These are phyloP conservation scores for Hemiprocne comata DNA, from an alignment of 2,113 vertebrate species.

Conservation along the genomic window DNA sequence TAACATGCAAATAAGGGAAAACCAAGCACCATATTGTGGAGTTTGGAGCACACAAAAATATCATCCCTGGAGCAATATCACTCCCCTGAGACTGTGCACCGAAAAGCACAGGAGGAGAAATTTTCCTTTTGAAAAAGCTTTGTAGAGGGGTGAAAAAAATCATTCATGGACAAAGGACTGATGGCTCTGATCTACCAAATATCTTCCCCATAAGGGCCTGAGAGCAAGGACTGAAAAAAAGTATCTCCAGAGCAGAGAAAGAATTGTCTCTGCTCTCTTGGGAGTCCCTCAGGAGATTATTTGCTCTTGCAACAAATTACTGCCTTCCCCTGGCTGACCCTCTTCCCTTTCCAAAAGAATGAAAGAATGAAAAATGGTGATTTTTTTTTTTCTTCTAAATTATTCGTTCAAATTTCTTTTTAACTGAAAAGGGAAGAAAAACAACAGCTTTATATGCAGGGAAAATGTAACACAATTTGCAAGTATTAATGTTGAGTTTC, in stretches of 20 bases:
- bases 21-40: background rate
- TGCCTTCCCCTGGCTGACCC: background rate
- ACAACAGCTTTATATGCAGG: background rate
- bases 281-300: background rate
- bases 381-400: accelerated
- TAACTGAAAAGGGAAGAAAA: accelerated
- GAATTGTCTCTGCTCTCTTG: accelerated
- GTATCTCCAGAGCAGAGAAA: background rate
- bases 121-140: background rate
- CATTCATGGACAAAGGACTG: background rate
- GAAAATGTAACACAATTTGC: background rate
- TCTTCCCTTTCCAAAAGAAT: background rate
- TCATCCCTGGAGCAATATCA: background rate
- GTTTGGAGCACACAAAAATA: background rate
- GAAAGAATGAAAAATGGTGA: accelerated
- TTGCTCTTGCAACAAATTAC: background rate
- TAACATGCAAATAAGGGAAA: background rate
- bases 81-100: background rate
- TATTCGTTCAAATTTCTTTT: background rate
- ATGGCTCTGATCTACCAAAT: background rate
- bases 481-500: background rate
- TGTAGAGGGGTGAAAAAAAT: background rate
- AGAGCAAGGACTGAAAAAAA: background rate
- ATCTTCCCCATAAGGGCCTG: background rate
- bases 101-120: accelerated